Evolutionary conservation across 2,797 vertebrate genomes (phyloP).

Genomic region (Galagoides demidoff): DNA sequence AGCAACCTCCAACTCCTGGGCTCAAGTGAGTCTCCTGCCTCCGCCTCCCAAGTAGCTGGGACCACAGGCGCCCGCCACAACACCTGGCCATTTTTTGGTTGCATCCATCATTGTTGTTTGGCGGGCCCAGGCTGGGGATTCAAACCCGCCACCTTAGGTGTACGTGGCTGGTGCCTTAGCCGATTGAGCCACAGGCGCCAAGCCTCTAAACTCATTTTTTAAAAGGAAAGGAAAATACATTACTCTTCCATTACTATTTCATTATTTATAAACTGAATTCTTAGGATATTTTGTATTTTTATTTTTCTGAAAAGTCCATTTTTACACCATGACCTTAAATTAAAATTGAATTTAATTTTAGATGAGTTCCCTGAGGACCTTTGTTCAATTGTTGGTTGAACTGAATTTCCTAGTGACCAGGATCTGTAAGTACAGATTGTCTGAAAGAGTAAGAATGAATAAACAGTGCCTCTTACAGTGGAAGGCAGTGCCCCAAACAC

Average conservation of each 20-base stretch:
- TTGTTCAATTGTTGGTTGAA: not conserved
- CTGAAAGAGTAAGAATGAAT: not conserved
- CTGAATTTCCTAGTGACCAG: conserved; percentile 12
- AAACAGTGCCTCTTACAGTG: not conserved
- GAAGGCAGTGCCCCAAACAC: not conserved
- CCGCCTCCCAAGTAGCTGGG: too few species aligned
- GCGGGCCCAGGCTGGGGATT: too few species aligned
- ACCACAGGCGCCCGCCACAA: too few species aligned
- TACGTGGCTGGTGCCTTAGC: too few species aligned
- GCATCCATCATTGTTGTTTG: too few species aligned
- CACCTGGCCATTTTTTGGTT: too few species aligned
- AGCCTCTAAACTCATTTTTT: not conserved
- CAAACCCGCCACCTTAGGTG: too few species aligned
- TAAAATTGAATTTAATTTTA: conserved; percentile 26
- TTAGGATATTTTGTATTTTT: not conserved
- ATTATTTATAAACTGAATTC: conserved; percentile 6
- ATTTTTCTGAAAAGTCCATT: not conserved
- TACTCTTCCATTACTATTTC: not conserved
- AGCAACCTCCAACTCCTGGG: too few species aligned
- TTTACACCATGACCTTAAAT: conserved; percentile 24
- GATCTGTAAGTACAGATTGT: not conserved
- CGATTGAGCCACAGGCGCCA: too few species aligned
- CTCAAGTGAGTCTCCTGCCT: too few species aligned
- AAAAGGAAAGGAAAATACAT: not conserved
- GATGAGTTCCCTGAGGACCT: not conserved